Percentiles rank a stretch among this genome's conserved stretches.
phyloP scores from a whole-genome alignment of 2,113 vertebrate genomes.

The Theropithecus gelada region DNA sequence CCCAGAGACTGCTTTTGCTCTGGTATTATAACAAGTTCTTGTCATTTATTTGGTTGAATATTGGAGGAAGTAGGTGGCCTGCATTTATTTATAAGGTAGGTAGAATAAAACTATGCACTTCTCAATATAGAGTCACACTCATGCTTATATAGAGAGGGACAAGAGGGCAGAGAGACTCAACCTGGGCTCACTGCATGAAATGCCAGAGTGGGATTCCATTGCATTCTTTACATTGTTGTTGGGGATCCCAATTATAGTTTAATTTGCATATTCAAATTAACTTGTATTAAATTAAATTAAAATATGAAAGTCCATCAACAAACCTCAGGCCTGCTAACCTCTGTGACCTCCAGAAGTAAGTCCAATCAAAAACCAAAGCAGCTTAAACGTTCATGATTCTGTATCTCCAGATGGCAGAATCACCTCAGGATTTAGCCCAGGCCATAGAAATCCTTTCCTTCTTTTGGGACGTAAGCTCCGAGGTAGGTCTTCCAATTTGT shows the following conservation, averaged over 20 bases:
- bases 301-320: not conserved
- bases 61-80: not conserved
- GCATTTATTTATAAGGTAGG: not conserved
- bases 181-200: not conserved
- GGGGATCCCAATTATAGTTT: not conserved
- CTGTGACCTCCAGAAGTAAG: constrained; percentile 4
- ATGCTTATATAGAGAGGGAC: not conserved
- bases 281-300: constrained; percentile 22
- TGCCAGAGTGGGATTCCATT: not conserved
- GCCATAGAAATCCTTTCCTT: constrained; percentile 32
- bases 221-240: not conserved
- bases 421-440: constrained; percentile 23
- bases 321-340: not conserved
- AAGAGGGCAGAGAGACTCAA: not conserved
- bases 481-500: not conserved
- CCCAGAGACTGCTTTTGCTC: not conserved
- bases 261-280: not conserved
- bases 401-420: constrained; percentile 42
- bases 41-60: not conserved
- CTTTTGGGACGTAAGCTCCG: not conserved
- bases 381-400: constrained; percentile 35
- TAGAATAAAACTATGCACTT: not conserved
- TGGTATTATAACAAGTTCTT: not conserved
- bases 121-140: not conserved
- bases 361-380: constrained; percentile 43